phyloP scores from a whole-genome alignment of 1,140 invertebrate species.

The Oreohelix idahoensis region DNA sequence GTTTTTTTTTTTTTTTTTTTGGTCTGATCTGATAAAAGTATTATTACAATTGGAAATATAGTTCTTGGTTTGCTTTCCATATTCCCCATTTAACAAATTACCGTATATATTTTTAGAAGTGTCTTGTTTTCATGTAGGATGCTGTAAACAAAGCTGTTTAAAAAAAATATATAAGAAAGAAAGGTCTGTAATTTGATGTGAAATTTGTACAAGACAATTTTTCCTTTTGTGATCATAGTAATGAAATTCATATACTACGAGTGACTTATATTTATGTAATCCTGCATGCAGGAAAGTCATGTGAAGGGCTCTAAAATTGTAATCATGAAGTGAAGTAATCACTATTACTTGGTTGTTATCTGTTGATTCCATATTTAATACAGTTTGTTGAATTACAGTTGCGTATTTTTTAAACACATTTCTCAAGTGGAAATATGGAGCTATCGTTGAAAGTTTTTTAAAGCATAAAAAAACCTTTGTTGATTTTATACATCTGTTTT shows the following conservation, averaged over 20 bases:
- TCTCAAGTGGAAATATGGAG: neutral
- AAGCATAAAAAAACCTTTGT: neutral
- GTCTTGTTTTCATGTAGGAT: too few relatives aligned
- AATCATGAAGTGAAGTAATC: neutral
- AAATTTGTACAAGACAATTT: too few relatives aligned
- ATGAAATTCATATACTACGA: neutral
- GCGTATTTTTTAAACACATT: neutral
- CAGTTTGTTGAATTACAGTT: neutral
- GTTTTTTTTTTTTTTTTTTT: too few relatives aligned
- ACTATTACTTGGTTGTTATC: neutral
- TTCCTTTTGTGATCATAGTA: neutral
- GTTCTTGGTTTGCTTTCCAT: too few relatives aligned
- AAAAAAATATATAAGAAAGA: too few relatives aligned
- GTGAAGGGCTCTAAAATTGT: neutral
- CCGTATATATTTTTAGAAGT: too few relatives aligned
- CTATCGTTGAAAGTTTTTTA: neutral
- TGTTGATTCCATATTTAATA: neutral
- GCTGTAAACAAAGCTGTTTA: too few relatives aligned
- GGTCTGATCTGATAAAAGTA: too few relatives aligned
- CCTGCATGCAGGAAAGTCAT: neutral
- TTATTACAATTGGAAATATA: too few relatives aligned
- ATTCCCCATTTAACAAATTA: too few relatives aligned
- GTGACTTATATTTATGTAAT: neutral
- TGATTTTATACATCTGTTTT: constrained; percentile 15
- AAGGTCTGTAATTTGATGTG: too few relatives aligned